phyloP scores from a whole-genome alignment of 1,140 invertebrate species.

The Megalopta genalis region DNA sequence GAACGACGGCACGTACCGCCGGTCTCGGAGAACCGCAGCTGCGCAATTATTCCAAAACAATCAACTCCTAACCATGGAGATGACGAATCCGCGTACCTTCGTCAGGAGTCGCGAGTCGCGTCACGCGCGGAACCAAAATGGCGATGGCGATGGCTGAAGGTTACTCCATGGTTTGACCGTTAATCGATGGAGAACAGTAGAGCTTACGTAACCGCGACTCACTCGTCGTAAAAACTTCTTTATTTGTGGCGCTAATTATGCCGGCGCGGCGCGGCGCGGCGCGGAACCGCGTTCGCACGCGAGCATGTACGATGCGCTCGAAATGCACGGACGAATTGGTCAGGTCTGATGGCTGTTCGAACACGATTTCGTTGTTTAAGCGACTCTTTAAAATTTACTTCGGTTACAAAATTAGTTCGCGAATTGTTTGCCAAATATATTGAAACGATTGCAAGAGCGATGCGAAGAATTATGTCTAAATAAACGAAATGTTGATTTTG shows the following conservation, averaged over 20 bases:
- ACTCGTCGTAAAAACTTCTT: slow-evolving; percentile 43
- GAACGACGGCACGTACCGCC: too few relatives aligned
- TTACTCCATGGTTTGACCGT: slow-evolving; percentile 12
- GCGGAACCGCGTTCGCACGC: not conserved
- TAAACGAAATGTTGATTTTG: too few relatives aligned
- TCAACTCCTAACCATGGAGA: slow-evolving; percentile 25
- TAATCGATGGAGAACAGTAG: slow-evolving; percentile 45
- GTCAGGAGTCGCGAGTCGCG: not conserved
- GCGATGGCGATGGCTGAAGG: slow-evolving; percentile 27
- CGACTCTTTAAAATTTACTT: too few relatives aligned
- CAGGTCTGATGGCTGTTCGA: not conserved
- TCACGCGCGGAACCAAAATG: slow-evolving; percentile 26
- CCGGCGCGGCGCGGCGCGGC: not conserved
- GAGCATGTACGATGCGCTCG: not conserved
- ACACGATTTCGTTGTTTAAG: not conserved
- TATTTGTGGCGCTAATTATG: slow-evolving; percentile 50
- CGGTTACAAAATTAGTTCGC: too few relatives aligned
- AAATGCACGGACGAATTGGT: not conserved
- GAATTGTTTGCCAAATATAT: too few relatives aligned
- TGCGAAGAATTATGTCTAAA: too few relatives aligned
- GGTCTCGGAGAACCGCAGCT: not conserved
- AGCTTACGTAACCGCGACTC: slow-evolving; percentile 42
- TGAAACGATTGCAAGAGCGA: too few relatives aligned
- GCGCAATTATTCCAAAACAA: slow-evolving; percentile 4
- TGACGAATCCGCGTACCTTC: slow-evolving; percentile 33